phyloP scores from a whole-genome alignment of 2,797 vertebrate species.

The Poecilia wingei region DNA sequence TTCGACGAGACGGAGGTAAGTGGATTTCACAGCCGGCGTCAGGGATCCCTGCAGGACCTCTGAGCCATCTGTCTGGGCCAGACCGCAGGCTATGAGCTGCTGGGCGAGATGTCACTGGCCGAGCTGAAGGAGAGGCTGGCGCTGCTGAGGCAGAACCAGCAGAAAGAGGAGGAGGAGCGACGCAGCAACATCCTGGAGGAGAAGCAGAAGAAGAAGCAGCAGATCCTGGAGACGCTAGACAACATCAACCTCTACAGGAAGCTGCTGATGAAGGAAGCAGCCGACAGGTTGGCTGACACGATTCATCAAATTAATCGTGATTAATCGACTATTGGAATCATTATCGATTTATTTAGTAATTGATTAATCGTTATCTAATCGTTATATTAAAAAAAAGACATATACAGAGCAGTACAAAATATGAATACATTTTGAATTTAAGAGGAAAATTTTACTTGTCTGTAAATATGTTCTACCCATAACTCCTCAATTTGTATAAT shows the following conservation, averaged over 20 bases:
- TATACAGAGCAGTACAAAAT: no score
- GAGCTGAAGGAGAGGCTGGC: conserved; percentile 88
- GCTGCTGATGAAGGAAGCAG: conserved; percentile 75
- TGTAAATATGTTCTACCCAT: no score
- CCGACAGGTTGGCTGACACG: conserved; percentile 77
- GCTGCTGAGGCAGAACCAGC: conserved; percentile 80
- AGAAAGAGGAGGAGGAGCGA: conserved; percentile 80
- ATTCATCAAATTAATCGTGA: no score
- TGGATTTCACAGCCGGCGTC: neutral
- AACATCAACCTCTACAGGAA: conserved; percentile 81
- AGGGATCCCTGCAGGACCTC: neutral
- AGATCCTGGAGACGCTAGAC: conserved; percentile 82
- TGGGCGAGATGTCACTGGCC: conserved; percentile 91
- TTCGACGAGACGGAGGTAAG: conserved; percentile 90
- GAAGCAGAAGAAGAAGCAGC: conserved; percentile 83
- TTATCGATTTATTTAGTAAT: no score
- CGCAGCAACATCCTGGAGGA: conserved; percentile 83
- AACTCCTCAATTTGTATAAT: no score
- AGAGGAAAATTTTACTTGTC: no score
- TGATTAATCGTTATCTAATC: no score
- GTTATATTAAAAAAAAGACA: no score
- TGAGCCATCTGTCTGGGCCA: conserved; percentile 46
- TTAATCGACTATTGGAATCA: no score
- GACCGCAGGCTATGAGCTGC: conserved; percentile 86
- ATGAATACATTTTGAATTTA: no score